Evolutionary conservation across 2,888 invertebrate genomes (phyloP).

Genomic region (Apantesis nais): DNA sequence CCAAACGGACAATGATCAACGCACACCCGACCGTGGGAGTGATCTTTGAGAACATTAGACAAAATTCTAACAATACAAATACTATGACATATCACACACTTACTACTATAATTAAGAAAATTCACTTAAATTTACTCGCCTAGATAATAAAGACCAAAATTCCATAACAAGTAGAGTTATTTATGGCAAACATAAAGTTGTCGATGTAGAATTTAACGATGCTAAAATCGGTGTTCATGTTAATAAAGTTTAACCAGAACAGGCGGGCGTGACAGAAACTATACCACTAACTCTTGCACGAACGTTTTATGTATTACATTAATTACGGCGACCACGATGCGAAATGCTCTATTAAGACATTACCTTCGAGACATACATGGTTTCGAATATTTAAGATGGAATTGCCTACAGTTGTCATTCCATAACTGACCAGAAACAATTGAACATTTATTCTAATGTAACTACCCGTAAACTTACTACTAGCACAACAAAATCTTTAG

Average conservation of each 20-base stretch:
- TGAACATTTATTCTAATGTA: background rate
- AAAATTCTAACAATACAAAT: constrained; percentile 58
- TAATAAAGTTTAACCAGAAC: constrained; percentile 54
- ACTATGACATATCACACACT: constrained; percentile 52
- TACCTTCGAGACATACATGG: constrained; percentile 13
- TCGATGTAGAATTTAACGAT: constrained; percentile 53
- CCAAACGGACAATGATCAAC: constrained; percentile 72
- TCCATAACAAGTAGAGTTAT: constrained; percentile 24
- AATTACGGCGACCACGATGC: constrained; percentile 41
- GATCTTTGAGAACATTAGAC: constrained; percentile 68
- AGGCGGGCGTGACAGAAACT: constrained; percentile 51
- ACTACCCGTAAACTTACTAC: too few relatives aligned
- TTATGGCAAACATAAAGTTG: constrained; percentile 37
- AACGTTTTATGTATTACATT: constrained; percentile 40
- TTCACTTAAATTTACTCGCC: constrained; percentile 20
- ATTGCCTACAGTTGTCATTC: constrained; percentile 10
- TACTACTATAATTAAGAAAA: constrained; percentile 40
- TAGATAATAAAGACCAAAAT: constrained; percentile 36
- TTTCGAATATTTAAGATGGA: constrained; percentile 1
- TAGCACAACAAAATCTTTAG: background rate
- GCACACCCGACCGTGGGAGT: constrained; percentile 76
- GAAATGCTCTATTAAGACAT: constrained; percentile 44
- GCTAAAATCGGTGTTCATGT: constrained; percentile 54
- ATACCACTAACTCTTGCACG: constrained; percentile 30
- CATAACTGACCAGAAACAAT: constrained; percentile 8